Evolutionary conservation across 2,797 vertebrate genomes (phyloP).

Genomic region (Acomys russatus): DNA sequence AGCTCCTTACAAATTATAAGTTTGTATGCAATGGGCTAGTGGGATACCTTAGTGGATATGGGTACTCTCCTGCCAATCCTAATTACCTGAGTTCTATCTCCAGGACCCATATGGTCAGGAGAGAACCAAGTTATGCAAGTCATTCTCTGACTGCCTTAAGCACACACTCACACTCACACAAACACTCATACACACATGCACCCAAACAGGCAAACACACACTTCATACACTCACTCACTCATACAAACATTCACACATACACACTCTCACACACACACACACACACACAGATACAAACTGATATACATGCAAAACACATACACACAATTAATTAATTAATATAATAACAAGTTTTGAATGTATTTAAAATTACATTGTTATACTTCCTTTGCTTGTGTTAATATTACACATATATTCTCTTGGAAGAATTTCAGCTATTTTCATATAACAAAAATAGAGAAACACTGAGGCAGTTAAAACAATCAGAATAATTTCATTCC

Average conservation of each 20-base stretch:
- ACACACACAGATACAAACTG: neutral
- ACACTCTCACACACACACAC: neutral
- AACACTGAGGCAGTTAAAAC: neutral
- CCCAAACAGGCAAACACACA: neutral
- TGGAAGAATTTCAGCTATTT: slow-evolving; percentile 15
- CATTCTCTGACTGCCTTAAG: neutral
- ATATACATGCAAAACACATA: neutral
- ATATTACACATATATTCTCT: neutral
- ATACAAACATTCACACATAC: neutral
- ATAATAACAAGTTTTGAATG: neutral
- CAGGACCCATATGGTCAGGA: no score
- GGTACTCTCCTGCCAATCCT: no score
- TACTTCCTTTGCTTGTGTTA: neutral
- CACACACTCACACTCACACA: neutral
- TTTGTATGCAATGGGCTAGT: neutral
- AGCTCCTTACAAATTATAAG: neutral
- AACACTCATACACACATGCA: neutral
- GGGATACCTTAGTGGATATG: neutral
- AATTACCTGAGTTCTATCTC: neutral
- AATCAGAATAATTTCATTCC: neutral
- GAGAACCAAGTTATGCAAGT: neutral
- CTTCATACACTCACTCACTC: neutral
- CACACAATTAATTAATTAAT: neutral
- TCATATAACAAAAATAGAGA: neutral
- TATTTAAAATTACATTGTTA: neutral